phyloP scores from a whole-genome alignment of 2,113 vertebrate genomes.

The Caranx ignobilis region DNA sequence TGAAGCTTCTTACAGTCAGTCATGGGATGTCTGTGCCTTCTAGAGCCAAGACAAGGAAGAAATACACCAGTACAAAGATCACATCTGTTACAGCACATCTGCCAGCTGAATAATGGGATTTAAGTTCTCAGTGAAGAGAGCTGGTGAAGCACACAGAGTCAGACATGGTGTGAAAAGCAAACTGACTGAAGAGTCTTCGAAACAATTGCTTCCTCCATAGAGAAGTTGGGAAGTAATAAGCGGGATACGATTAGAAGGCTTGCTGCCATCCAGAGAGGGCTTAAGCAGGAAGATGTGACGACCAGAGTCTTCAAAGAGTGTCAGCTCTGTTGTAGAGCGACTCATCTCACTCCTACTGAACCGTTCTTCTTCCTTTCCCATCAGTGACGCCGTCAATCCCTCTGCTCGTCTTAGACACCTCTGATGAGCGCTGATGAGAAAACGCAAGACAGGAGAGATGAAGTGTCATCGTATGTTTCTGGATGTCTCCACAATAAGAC shows the following conservation, averaged over 20 bases:
- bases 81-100: slow-evolving; percentile 30
- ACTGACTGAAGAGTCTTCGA: slow-evolving; percentile 6
- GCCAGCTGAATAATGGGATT: slow-evolving; percentile 53
- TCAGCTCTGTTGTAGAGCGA: not conserved
- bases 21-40: slow-evolving; percentile 1
- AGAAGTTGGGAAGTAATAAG: slow-evolving; percentile 26
- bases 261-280: not conserved
- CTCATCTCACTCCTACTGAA: slow-evolving; percentile 13
- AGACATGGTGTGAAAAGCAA: not conserved
- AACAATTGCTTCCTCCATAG: slow-evolving; percentile 13
- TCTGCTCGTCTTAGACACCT: not conserved
- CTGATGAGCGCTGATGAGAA: slow-evolving; percentile 1
- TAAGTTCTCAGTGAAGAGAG: slow-evolving; percentile 18
- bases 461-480: not conserved
- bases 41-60: slow-evolving; percentile 18
- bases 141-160: not conserved
- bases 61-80: slow-evolving; percentile 22
- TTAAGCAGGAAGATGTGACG: slow-evolving; percentile 16
- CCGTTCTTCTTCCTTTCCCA: not conserved
- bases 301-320: slow-evolving; percentile 28
- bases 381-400: slow-evolving; percentile 9
- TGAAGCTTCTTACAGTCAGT: slow-evolving; percentile 22
- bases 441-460: not conserved
- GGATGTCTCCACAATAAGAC: not conserved
- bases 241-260: slow-evolving; percentile 19